phyloP scores from a whole-genome alignment of 2,888 invertebrate genomes.

The Cephus pygmeus region DNA sequence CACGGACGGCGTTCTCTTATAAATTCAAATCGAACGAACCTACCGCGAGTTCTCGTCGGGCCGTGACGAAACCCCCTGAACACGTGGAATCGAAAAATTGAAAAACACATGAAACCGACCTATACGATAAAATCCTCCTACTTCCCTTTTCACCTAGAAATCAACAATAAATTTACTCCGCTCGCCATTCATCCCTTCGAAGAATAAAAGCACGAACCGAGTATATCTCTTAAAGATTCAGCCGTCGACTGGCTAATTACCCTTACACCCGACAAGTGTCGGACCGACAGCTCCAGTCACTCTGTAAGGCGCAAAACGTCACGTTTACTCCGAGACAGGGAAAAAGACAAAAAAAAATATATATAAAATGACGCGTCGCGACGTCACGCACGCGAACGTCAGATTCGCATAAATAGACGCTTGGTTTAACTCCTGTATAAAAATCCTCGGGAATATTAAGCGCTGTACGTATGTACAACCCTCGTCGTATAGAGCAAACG shows the following conservation, averaged over 20 bases:
- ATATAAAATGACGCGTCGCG: not conserved
- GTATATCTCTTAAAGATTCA: not conserved
- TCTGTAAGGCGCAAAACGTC: too few relatives aligned
- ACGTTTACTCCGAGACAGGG: not conserved
- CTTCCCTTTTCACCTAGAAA: not conserved
- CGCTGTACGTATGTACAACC: not conserved
- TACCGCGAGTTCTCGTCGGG: not conserved
- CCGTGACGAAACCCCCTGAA: not conserved
- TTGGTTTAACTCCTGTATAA: not conserved
- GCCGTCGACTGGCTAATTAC: not conserved
- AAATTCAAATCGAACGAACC: not conserved
- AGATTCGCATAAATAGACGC: not conserved
- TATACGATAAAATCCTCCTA: not conserved
- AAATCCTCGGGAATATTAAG: not conserved
- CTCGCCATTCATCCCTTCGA: not conserved
- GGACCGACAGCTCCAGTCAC: not conserved
- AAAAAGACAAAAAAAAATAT: not conserved
- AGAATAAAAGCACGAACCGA: not conserved
- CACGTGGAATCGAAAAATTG: not conserved
- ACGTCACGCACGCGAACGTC: not conserved
- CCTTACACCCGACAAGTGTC: not conserved
- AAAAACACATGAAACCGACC: not conserved
- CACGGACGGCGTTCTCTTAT: not conserved
- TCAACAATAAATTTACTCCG: not conserved
- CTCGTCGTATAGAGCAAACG: not conserved